phyloP scores from a whole-genome alignment of 2,797 vertebrate genomes.

The Coranthus polyacanthus region DNA sequence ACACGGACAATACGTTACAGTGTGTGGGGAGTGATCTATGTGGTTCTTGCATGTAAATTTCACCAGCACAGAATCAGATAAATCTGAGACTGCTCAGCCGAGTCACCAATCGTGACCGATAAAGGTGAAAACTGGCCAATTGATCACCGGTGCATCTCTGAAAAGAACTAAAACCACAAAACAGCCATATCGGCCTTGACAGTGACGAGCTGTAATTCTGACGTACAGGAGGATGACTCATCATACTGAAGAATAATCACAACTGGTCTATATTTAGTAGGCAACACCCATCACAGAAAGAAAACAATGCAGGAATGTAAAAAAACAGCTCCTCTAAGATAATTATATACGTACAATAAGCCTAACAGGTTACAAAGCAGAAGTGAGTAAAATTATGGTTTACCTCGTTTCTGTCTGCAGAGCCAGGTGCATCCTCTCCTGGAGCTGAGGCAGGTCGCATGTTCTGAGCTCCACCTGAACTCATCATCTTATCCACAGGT shows the following conservation, averaged over 20 bases:
- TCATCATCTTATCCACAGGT: constrained; percentile 91
- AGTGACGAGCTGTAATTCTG: neutral
- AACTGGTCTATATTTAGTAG: constrained; percentile 31
- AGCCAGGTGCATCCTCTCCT: constrained; percentile 84
- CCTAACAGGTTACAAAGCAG: constrained; percentile 11
- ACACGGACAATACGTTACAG: too few relatives aligned
- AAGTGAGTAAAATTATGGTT: neutral
- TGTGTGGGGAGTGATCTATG: too few relatives aligned
- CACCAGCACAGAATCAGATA: too few relatives aligned
- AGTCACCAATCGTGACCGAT: too few relatives aligned
- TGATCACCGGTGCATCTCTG: too few relatives aligned
- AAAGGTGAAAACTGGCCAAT: too few relatives aligned
- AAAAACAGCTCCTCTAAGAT: neutral
- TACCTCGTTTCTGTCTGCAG: constrained; percentile 94
- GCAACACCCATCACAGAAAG: constrained; percentile 23
- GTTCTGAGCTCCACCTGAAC: constrained; percentile 81
- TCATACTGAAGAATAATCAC: constrained; percentile 8
- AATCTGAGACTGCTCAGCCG: too few relatives aligned
- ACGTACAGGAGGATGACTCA: constrained; percentile 26
- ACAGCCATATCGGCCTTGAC: neutral
- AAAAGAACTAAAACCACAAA: neutral
- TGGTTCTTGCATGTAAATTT: too few relatives aligned
- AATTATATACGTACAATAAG: constrained; percentile 25
- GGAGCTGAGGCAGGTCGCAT: constrained; percentile 86
- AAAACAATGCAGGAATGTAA: constrained; percentile 24